Evolutionary conservation across 30 jellyfish, hydroid and myxozoan species (phyloP).

Genomic region (Mastigias papua): DNA sequence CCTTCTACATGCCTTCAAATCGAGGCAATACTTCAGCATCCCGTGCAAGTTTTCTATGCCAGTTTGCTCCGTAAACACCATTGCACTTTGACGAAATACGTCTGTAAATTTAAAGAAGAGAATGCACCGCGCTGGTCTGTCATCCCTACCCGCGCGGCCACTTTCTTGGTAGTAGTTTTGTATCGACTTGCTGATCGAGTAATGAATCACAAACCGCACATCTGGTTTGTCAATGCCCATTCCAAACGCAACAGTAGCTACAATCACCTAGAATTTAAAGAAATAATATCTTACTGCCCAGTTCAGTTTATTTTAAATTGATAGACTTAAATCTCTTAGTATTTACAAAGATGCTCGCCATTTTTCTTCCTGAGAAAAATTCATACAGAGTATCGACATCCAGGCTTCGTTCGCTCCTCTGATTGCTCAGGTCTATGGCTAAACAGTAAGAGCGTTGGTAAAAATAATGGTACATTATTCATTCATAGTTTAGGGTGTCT

Average conservation of each 20-base stretch:
- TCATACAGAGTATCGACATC: no score
- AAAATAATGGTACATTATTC: no score
- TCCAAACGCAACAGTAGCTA: slow-evolving; percentile 93
- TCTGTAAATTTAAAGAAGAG: slow-evolving; percentile 87
- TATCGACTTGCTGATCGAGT: slow-evolving; percentile 89
- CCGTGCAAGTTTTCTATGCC: slow-evolving; percentile 82
- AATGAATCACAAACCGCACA: slow-evolving; percentile 92
- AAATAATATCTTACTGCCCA: no score
- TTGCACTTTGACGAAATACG: slow-evolving; percentile 78
- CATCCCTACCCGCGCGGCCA: slow-evolving; percentile 98
- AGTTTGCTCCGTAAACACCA: slow-evolving; percentile 88
- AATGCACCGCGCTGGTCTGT: slow-evolving; percentile 77
- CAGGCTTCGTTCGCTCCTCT: no score
- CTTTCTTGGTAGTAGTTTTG: slow-evolving; percentile 97
- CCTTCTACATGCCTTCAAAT: slow-evolving; percentile 81
- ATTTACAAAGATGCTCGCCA: no score
- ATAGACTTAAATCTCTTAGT: no score
- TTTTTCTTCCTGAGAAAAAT: no score
- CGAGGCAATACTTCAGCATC: slow-evolving; percentile 77
- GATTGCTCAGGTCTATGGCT: no score
- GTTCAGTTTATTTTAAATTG: no score
- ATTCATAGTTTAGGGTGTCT: no score
- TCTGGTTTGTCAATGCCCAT: slow-evolving; percentile 97
- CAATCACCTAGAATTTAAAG: slow-evolving; percentile 74
- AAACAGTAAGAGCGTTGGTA: no score